phyloP scores from a whole-genome alignment of 2,888 invertebrate genomes.

The Mylabris sibirica region DNA sequence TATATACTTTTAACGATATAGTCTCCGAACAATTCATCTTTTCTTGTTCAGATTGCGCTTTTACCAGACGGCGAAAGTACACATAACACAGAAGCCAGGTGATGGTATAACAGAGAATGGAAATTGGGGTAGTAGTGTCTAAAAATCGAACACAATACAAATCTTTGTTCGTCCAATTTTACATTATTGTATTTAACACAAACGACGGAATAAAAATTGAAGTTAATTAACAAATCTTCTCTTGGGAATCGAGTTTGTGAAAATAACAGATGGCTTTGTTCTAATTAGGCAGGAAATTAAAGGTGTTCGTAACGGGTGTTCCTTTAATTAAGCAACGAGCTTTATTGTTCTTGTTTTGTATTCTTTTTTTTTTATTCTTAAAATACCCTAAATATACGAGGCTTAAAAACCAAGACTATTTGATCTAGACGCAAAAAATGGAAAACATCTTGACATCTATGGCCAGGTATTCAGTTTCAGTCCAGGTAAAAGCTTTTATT shows the following conservation, averaged over 20 bases:
- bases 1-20: slow-evolving; percentile 7
- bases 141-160: neutral
- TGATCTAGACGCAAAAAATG: neutral
- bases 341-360: neutral
- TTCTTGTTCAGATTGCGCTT: slow-evolving; percentile 9
- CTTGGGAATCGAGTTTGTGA: neutral
- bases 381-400: neutral
- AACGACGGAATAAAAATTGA: neutral
- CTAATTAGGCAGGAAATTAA: slow-evolving; percentile 4
- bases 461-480: slow-evolving; percentile 6
- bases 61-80: neutral
- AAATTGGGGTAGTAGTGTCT: slow-evolving; percentile 11
- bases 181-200: neutral
- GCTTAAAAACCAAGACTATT: slow-evolving; percentile 8
- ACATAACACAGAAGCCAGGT: neutral
- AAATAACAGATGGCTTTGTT: neutral
- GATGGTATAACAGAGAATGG: neutral
- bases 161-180: neutral
- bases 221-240: slow-evolving; percentile 10
- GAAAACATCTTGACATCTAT: slow-evolving; percentile 10
- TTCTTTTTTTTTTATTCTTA: neutral
- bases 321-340: neutral
- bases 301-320: neutral
- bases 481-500: slow-evolving; percentile 14
- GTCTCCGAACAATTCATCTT: slow-evolving; percentile 8